Evolutionary conservation across 2,888 invertebrate genomes (phyloP).

Genomic region (Prionchulus punctatus): DNA sequence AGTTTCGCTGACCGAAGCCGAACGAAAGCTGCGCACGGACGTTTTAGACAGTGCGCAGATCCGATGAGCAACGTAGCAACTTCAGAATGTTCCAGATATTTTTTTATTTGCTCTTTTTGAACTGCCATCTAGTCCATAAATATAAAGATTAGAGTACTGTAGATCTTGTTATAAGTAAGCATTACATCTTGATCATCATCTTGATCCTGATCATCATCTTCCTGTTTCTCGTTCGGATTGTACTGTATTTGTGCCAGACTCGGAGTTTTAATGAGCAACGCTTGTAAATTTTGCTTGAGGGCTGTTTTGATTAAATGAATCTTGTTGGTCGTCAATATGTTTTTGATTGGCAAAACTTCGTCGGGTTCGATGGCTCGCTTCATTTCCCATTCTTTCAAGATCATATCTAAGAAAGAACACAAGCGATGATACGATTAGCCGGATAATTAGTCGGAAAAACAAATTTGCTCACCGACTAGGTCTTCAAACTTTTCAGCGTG

Average conservation of each 20-base stretch:
- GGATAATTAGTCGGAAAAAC: neutral
- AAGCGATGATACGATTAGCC: neutral
- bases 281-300: neutral
- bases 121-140: neutral
- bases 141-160: neutral
- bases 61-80: constrained; percentile 22
- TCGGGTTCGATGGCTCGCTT: constrained; percentile 1
- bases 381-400: neutral
- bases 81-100: constrained; percentile 19
- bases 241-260: neutral
- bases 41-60: constrained; percentile 18
- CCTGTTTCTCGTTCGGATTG: neutral
- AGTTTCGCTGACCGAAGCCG: constrained; percentile 19
- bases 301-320: constrained; percentile 8
- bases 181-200: neutral
- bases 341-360: neutral
- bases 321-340: constrained; percentile 4
- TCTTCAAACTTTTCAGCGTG: constrained; percentile 21
- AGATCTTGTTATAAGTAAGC: neutral
- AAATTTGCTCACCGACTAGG: constrained; percentile 14
- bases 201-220: neutral
- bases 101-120: constrained; percentile 1
- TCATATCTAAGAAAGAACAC: constrained; percentile 2
- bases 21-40: constrained; percentile 21
- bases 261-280: neutral